A percentile compares a stretch with the other conserved stretches of the same genome.
Conservation (phyloP, 1,140 invertebrate genomes). For the Nephila pilipes region DNA sequence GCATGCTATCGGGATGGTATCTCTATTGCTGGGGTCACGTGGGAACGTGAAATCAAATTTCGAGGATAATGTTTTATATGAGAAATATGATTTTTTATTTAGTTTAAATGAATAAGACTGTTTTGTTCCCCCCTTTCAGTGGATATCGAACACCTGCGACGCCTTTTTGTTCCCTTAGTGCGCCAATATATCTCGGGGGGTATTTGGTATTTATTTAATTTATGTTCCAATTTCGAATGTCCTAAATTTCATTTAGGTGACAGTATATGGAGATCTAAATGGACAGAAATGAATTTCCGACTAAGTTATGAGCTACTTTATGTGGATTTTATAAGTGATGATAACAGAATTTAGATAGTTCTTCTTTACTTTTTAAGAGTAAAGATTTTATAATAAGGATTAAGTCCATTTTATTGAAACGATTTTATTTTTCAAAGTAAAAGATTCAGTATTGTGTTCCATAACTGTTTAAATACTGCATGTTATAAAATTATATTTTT, state of each 20-base stretch:
- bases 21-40: slow-evolving; percentile 45
- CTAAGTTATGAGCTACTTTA: too few relatives aligned
- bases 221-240: neutral
- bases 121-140: neutral
- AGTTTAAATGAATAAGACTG: slow-evolving; percentile 30
- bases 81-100: slow-evolving; percentile 39
- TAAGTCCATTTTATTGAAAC: too few relatives aligned
- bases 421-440: too few relatives aligned
- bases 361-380: too few relatives aligned
- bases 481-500: too few relatives aligned
- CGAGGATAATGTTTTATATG: slow-evolving; percentile 33
- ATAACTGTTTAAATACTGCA: too few relatives aligned
- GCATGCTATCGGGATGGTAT: slow-evolving; percentile 6
- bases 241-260: neutral
- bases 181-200: neutral
- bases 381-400: too few relatives aligned
- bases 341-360: too few relatives aligned
- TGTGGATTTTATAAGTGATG: too few relatives aligned
- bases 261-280: neutral
- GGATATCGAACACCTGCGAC: slow-evolving; percentile 28
- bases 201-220: neutral
- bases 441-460: too few relatives aligned
- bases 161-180: neutral
- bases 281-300: neutral
- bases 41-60: slow-evolving; percentile 62